Evolutionary conservation across 2,888 invertebrate species (phyloP).

Genomic region (Drosophila hawaiiensis): DNA sequence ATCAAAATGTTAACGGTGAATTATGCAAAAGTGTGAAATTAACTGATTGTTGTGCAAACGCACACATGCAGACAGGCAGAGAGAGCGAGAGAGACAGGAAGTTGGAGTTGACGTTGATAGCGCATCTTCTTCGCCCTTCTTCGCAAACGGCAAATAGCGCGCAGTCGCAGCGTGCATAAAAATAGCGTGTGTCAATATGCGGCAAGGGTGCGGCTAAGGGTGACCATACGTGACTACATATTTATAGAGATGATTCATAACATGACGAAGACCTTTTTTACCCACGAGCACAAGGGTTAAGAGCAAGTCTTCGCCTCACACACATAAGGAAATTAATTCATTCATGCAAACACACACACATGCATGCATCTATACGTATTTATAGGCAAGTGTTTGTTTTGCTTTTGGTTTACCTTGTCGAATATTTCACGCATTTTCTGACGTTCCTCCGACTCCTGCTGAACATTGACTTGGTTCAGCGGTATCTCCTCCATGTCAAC

Average conservation of each 20-base stretch:
- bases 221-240: neutral
- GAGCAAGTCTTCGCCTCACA: conserved; percentile 13
- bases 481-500: conserved; percentile 83
- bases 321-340: conserved; percentile 54
- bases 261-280: conserved; percentile 53
- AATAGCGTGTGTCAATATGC: conserved; percentile 11
- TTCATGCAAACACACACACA: conserved; percentile 37
- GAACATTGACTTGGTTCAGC: conserved; percentile 65
- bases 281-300: conserved; percentile 20
- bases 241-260: conserved; percentile 54
- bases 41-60: conserved; percentile 1
- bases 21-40: conserved; percentile 41
- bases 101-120: neutral
- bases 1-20: conserved; percentile 22
- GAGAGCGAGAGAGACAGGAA: neutral
- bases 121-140: neutral
- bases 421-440: conserved; percentile 78
- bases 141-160: conserved; percentile 6
- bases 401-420: conserved; percentile 71
- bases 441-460: conserved; percentile 78
- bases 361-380: neutral
- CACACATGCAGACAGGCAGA: neutral
- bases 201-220: neutral
- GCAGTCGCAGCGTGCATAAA: conserved; percentile 18
- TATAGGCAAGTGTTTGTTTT: neutral